Evolutionary conservation across 92 coral and sea anemone species (phyloP), one percentile per base, ranked within the genome.

Genomic region (Bergia sp.): DNA sequence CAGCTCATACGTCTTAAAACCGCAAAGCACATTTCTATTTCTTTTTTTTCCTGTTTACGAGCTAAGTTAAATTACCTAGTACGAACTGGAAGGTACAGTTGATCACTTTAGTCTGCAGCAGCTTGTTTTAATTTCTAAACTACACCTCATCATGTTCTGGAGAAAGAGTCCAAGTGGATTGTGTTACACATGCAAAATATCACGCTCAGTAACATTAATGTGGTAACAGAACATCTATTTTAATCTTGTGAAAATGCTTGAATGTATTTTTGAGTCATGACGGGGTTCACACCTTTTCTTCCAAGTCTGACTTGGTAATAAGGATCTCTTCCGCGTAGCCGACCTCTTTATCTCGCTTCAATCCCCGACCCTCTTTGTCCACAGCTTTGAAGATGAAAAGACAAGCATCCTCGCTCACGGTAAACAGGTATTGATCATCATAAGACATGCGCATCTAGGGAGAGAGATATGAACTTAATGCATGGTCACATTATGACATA

Each of bases 281-380:
- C 44, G n/a, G 23, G 16, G 37, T 12, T 13, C 86, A 12, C 65
- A 95, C 99, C 95, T 97, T 97, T 78, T 97, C 99, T 87, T 97
- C 99, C 83, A 97, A 90, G 91, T 97, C 99, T 29, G 98, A 94
- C 86, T 97, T 97, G 75, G 99, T 97, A 73, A 97, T 97, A 11
- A 97, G 98, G 20, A 97, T 97, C 86, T 97, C 99, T 82, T 97
- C 99, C n/a, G 99, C 99, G n/a, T 97, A 97, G 37, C 95, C 95
- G 40, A 96, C 93, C 85, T 97, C 99, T 81, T 97, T 97, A 80
- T 97, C 99, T 90, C 99, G 77, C 89, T 97, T 97, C 77, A 95
- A 90, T 1, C 99, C 99, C 42, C 99, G 96, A 53, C 99, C 99
- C 91, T 97, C 99, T 82, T 97, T 97, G 86, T 97, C 99, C 41